Conservation (phyloP, 2,113 vertebrate genomes). For the Madoqua kirkii region DNA sequence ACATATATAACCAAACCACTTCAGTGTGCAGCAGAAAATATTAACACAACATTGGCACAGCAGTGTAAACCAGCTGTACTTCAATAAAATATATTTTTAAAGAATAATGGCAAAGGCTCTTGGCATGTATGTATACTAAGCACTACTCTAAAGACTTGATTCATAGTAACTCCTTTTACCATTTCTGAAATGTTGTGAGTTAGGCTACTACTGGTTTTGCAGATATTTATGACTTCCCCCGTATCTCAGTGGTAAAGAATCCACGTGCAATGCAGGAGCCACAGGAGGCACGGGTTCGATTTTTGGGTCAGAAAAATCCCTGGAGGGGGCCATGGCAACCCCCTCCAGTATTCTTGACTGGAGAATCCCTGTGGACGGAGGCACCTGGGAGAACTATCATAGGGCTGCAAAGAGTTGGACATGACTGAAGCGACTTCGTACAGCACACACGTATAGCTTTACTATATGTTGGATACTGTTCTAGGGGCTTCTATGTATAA, state of each 20-base stretch:
- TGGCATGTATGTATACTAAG: too few species aligned
- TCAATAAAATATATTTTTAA: neutral
- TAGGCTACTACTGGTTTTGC: neutral
- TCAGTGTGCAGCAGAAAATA: neutral
- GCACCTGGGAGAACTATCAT: neutral
- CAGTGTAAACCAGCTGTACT: neutral
- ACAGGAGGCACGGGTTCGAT: neutral
- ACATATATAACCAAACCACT: neutral
- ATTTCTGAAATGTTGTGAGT: neutral
- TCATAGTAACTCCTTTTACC: neutral
- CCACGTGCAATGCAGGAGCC: neutral
- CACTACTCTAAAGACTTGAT: neutral
- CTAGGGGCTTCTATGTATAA: neutral
- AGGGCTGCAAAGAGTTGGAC: neutral
- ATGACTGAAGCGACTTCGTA: neutral
- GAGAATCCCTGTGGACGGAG: neutral
- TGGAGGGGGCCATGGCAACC: neutral
- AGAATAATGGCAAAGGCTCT: neutral
- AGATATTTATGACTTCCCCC: neutral
- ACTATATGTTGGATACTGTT: neutral
- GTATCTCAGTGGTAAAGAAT: neutral
- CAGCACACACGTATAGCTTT: neutral
- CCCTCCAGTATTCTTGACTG: neutral
- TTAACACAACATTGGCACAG: neutral
- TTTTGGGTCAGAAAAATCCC: neutral